Evolutionary conservation across 2,113 vertebrate genomes (phyloP).

Genomic region (Ptilorrhoa leucosticta): DNA sequence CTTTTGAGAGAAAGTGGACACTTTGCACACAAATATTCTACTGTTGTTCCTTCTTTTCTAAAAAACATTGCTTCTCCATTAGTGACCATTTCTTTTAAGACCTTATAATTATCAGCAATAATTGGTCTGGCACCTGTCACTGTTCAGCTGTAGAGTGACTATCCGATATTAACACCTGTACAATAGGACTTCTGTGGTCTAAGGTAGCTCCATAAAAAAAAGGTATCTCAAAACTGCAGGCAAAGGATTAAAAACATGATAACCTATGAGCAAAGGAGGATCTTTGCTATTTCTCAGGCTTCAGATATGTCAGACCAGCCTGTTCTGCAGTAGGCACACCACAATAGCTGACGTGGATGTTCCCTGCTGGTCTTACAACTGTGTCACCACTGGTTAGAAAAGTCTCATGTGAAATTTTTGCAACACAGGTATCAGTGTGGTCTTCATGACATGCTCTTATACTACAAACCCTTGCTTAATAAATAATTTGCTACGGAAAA

Average conservation of each 20-base stretch:
- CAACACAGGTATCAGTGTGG: neutral
- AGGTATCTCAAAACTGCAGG: neutral
- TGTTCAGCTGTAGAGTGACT: neutral
- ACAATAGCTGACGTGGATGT: neutral
- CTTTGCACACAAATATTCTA: conserved; percentile 10
- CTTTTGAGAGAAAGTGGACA: conserved; percentile 19
- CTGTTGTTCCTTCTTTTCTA: neutral
- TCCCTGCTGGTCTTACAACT: neutral
- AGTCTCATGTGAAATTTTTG: neutral
- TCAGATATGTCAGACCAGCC: neutral
- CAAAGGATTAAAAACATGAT: neutral
- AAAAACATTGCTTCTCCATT: neutral
- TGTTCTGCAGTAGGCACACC: neutral
- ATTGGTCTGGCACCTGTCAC: neutral
- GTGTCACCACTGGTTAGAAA: neutral
- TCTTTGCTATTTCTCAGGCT: neutral
- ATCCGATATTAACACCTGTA: neutral
- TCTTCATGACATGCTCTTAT: neutral
- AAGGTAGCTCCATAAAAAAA: neutral
- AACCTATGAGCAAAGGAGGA: neutral
- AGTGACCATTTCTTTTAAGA: neutral
- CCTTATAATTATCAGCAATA: neutral
- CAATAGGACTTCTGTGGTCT: neutral
- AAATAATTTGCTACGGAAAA: neutral
- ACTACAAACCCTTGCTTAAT: neutral